Conservation (phyloP, 2,888 invertebrate species). For the Neelides folsomi region DNA sequence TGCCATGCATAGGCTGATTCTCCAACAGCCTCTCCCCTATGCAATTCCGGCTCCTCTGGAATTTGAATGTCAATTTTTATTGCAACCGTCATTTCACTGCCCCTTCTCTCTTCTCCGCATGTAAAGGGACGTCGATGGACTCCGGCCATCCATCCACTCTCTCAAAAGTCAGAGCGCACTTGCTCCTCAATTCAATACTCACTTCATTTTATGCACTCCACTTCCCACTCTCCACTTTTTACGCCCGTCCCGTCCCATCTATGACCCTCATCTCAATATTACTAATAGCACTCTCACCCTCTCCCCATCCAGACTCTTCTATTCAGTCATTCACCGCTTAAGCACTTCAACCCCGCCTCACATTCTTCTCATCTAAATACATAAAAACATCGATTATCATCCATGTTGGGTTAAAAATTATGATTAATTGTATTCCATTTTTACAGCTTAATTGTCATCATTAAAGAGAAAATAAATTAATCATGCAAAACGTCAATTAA, state of each 20-base stretch:
- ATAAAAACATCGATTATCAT: too few species aligned
- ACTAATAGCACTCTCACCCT: background rate
- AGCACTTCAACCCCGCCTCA: constrained; percentile 1
- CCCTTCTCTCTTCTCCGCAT: background rate
- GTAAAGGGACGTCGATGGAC: background rate
- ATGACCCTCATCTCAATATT: background rate
- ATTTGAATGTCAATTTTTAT: constrained; percentile 30
- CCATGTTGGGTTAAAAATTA: too few species aligned
- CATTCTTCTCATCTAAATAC: constrained; percentile 9
- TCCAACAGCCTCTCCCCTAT: background rate
- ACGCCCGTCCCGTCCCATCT: too few species aligned
- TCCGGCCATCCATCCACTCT: background rate
- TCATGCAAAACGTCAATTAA: too few species aligned
- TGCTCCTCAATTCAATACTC: background rate
- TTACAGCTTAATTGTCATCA: too few species aligned
- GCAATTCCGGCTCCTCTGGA: constrained; percentile 7
- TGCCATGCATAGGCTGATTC: background rate
- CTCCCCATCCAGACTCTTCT: background rate
- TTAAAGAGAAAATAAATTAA: too few species aligned
- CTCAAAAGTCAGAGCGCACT: background rate
- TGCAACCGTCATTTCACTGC: constrained; percentile 19
- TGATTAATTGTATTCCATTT: too few species aligned
- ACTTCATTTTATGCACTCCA: constrained; percentile 21
- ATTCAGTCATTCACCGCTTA: background rate
- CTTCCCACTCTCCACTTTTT: constrained; percentile 2